Conservation (phyloP, 1,140 invertebrate species). For the Lepidostoma basale region DNA sequence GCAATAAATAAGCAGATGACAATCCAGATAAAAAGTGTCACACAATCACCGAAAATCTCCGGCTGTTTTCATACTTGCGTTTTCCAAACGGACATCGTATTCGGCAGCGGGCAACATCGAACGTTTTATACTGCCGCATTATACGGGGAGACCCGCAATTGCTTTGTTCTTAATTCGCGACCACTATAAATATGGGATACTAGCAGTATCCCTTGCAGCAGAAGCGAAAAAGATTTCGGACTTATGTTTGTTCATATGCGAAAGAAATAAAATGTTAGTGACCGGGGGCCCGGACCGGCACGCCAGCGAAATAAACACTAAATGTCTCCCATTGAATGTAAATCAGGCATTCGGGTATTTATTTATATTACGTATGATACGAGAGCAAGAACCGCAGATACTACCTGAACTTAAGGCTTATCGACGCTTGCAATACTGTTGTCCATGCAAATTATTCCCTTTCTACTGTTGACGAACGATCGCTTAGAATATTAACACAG, state of each 20-base stretch:
- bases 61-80: background rate
- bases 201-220: conserved; percentile 7
- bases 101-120: conserved; percentile 4
- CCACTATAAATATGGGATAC: conserved; percentile 38
- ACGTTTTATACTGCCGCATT: conserved; percentile 39
- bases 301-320: conserved; percentile 46
- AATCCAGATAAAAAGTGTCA: conserved; percentile 22
- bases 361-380: conserved; percentile 44
- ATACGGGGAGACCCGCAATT: conserved; percentile 35
- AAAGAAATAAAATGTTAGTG: conserved; percentile 24
- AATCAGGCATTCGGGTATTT: conserved; percentile 44
- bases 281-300: conserved; percentile 31
- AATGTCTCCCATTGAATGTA: conserved; percentile 47
- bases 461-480: no score
- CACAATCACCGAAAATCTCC: conserved; percentile 23
- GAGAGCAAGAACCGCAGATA: conserved; percentile 24
- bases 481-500: no score
- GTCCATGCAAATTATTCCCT: no score
- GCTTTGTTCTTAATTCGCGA: conserved; percentile 44
- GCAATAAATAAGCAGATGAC: conserved; percentile 18
- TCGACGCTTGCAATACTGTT: no score
- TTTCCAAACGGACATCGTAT: background rate
- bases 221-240: conserved; percentile 24
- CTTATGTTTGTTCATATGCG: conserved; percentile 21
- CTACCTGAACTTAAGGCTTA: no score